These are phyloP conservation scores for Brachyistius frenatus DNA, from an alignment of 2,113 vertebrate species.

Conservation along the genomic window DNA sequence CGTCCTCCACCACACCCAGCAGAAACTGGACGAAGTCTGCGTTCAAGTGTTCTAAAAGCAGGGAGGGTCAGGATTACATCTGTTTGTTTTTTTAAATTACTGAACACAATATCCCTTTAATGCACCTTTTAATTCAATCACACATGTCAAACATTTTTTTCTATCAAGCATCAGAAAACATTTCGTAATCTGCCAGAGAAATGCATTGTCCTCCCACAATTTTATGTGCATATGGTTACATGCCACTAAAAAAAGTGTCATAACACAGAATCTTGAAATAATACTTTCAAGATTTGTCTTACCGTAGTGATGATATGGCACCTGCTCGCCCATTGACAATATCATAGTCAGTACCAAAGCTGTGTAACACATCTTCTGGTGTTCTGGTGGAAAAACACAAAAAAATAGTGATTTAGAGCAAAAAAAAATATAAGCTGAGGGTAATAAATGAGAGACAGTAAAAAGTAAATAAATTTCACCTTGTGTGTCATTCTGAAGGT, in stretches of 20 bases:
- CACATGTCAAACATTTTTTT: too few species aligned
- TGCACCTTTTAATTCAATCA: conserved; percentile 1
- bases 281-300: conserved; percentile 34
- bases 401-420: not conserved
- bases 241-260: too few species aligned
- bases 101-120: not conserved
- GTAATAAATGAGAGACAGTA: not conserved
- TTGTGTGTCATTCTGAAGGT: conserved; percentile 94
- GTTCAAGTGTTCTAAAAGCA: conserved; percentile 92
- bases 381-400: conserved; percentile 84
- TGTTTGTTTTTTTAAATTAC: not conserved
- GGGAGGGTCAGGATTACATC: not conserved
- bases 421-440: not conserved
- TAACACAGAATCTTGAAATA: too few species aligned
- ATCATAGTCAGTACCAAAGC: conserved; percentile 97
- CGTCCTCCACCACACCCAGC: conserved; percentile 93
- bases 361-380: conserved; percentile 98
- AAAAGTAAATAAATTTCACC: conserved; percentile 79
- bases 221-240: not conserved
- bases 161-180: not conserved
- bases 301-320: conserved; percentile 98
- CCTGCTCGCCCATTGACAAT: conserved; percentile 96
- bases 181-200: too few species aligned
- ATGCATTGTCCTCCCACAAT: too few species aligned
- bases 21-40: conserved; percentile 92